Percentiles rank a stretch among this genome's conserved stretches.
phyloP scores from a whole-genome alignment of 2,113 vertebrate genomes.

The Lepisosteus osseus region DNA sequence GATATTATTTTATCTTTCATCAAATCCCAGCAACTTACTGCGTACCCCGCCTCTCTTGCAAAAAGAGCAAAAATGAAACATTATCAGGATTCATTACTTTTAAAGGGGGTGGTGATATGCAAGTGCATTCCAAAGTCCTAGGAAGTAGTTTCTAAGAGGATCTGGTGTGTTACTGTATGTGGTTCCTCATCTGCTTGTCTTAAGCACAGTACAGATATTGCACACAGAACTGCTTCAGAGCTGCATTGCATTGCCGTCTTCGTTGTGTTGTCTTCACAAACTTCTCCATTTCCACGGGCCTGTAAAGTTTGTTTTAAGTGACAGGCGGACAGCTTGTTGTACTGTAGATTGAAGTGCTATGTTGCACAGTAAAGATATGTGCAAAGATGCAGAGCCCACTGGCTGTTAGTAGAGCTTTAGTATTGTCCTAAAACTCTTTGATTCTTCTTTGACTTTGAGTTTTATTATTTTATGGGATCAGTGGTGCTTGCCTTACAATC shows the following conservation, averaged over 20 bases:
- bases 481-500: constrained; percentile 52
- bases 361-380: constrained; percentile 18
- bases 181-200: neutral
- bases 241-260: too few relatives aligned
- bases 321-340: too few relatives aligned
- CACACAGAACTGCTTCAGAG: too few relatives aligned
- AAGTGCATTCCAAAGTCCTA: too few relatives aligned
- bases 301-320: too few relatives aligned
- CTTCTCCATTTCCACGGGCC: too few relatives aligned
- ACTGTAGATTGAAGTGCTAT: too few relatives aligned
- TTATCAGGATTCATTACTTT: neutral
- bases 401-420: neutral
- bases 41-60: too few relatives aligned
- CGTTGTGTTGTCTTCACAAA: too few relatives aligned
- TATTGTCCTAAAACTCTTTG: constrained; percentile 23
- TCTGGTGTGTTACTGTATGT: neutral
- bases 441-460: constrained; percentile 31
- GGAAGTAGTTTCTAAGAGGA: too few relatives aligned
- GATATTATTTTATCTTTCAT: too few relatives aligned
- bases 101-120: neutral
- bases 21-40: too few relatives aligned
- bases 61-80: neutral
- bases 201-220: neutral
- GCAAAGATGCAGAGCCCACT: constrained; percentile 55
- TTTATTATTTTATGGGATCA: constrained; percentile 71